Percentiles rank a stretch among this genome's conserved stretches.
phyloP scores from a whole-genome alignment of 2,888 invertebrate species.

The Hirudinaria manillensis region DNA sequence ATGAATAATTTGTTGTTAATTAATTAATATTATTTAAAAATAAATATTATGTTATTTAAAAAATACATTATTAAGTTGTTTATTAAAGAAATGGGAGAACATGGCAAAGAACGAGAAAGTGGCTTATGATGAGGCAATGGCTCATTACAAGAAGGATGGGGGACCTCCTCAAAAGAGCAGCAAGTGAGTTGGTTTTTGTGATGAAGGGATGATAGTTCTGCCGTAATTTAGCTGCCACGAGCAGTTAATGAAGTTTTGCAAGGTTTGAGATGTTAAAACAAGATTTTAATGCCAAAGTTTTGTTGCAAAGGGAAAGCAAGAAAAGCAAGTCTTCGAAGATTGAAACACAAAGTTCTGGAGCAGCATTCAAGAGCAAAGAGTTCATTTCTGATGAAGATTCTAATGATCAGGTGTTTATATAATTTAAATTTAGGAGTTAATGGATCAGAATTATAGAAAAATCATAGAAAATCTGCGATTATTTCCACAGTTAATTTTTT shows the following conservation, averaged over 20 bases:
- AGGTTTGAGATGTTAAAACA: neutral
- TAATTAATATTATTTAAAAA: too few relatives aligned
- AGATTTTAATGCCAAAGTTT: neutral
- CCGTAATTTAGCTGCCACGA: too few relatives aligned
- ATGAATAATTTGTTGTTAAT: too few relatives aligned
- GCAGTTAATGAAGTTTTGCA: neutral
- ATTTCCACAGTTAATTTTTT: too few relatives aligned
- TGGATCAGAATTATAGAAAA: too few relatives aligned
- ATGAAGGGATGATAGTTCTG: too few relatives aligned
- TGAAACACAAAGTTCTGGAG: conserved; percentile 36
- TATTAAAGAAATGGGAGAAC: conserved; percentile 34
- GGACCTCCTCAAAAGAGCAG: neutral
- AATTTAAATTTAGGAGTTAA: neutral
- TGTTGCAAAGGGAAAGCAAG: too few relatives aligned
- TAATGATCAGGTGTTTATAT: neutral
- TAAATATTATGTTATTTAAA: too few relatives aligned
- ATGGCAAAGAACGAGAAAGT: conserved; percentile 39
- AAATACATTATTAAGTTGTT: neutral
- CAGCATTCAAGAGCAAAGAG: conserved; percentile 80
- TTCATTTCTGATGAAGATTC: conserved; percentile 65
- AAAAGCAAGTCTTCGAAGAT: conserved; percentile 43
- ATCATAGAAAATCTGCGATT: too few relatives aligned
- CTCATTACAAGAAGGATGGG: conserved; percentile 26
- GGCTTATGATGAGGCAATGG: conserved; percentile 34
- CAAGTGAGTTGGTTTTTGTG: neutral